phyloP scores from a whole-genome alignment of 2,888 invertebrate genomes.

The Branchipolynoe longqiensis region DNA sequence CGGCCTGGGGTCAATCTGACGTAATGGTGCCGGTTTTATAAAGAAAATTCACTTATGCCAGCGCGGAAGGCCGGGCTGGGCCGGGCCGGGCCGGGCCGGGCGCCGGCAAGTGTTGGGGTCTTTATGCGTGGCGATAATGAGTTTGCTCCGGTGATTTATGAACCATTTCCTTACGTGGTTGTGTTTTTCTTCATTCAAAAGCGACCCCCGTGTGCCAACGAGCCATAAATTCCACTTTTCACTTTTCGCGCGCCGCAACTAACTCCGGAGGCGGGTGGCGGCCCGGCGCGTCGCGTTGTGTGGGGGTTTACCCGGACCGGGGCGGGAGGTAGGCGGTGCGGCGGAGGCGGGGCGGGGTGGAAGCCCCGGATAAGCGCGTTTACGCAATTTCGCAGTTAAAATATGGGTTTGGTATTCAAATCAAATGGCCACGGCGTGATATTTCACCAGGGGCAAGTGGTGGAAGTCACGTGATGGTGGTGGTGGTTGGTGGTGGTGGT shows the following conservation, averaged over 20 bases:
- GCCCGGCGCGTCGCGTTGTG: no score
- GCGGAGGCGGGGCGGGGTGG: background rate
- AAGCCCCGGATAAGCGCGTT: slow-evolving; percentile 4
- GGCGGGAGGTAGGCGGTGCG: no score
- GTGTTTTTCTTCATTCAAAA: background rate
- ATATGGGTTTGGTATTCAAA: slow-evolving; percentile 43
- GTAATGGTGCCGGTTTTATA: slow-evolving; percentile 40
- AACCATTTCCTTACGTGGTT: background rate
- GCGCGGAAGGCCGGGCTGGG: no score
- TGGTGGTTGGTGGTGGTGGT: no score
- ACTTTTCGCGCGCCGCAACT: no score
- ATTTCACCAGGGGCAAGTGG: background rate
- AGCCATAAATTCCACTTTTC: slow-evolving; percentile 47
- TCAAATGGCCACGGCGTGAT: slow-evolving; percentile 23
- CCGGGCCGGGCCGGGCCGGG: no score
- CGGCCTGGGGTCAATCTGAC: slow-evolving; percentile 31
- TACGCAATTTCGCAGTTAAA: slow-evolving; percentile 19
- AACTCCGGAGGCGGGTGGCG: no score
- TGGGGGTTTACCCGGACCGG: no score
- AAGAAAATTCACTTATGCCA: slow-evolving; percentile 51
- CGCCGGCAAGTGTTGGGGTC: background rate
- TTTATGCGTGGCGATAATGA: slow-evolving; percentile 23
- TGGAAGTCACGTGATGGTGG: no score
- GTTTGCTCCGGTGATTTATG: slow-evolving; percentile 40
- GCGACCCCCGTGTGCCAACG: background rate